These are phyloP conservation scores for Tragelaphus scriptus DNA, from an alignment of 2,113 vertebrate species.

Conservation along the genomic window DNA sequence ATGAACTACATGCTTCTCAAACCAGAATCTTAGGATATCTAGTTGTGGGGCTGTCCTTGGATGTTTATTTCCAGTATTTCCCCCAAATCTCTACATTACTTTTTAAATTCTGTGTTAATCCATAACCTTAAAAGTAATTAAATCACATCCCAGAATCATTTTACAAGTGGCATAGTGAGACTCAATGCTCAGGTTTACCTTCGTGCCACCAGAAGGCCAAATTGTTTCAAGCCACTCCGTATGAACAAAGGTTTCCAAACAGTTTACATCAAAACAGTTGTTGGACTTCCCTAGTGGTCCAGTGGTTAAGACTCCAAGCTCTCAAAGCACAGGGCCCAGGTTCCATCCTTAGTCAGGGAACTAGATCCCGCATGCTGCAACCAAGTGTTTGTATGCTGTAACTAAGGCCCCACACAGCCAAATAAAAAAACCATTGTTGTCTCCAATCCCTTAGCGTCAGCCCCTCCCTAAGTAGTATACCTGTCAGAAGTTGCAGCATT, in stretches of 20 bases:
- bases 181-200: background rate
- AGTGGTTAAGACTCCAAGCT: background rate
- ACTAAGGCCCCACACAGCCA: background rate
- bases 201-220: background rate
- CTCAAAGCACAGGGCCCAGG: background rate
- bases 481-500: background rate
- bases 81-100: background rate
- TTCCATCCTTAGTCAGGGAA: background rate
- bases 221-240: background rate
- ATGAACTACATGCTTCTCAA: background rate
- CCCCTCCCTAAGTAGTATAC: background rate
- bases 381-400: background rate
- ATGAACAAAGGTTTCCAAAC: background rate
- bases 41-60: background rate
- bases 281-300: background rate
- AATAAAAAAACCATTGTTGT: background rate
- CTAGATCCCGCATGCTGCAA: background rate
- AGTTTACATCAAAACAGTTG: background rate
- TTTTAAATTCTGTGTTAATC: background rate
- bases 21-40: background rate
- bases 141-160: background rate
- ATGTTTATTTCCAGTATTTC: background rate
- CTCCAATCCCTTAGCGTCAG: background rate
- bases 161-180: background rate
- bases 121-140: background rate